Evolutionary conservation across 2,888 invertebrate species (phyloP), one percentile per base, ranked within the genome.

Genomic region (Achlya flavicornis): DNA sequence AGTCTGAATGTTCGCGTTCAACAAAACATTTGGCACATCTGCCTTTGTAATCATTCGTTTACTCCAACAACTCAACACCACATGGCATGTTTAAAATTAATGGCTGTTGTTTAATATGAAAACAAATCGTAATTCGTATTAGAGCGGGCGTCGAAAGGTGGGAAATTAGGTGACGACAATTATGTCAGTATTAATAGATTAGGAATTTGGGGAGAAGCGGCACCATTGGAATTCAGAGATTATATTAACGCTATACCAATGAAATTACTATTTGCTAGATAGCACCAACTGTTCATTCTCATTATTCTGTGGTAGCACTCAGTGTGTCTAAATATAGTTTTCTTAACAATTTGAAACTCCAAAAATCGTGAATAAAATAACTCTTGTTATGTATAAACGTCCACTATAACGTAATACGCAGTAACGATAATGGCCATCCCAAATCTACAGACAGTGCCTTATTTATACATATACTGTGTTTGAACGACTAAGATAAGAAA

Each of bases 401-500:
- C n/a, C 10, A 14, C 3, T 43, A 43, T 61, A 38, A 58, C 59
- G 46, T 61, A 62, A 74, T 63, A 64, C 48, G 57, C 62, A 63
- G 64, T 62, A 66, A 68, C 19, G 19, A 46, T 46, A 46, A n/a
- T n/a, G 5, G 46, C 59, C 48, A 33, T 43, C 63, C 57, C 16
- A 64, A 58, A 61, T 53, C 58, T 61, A 58, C 32, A 48, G 33
- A 65, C 62, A 64, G 69, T 41, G 41, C 64, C 65, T 65, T 65
- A 59, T 33, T 57, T 48, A 58, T 57, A 41, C 64, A 62, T 58
- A 64, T 62, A 61, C 62, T 62, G 32, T 57, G 61, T 61, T 41
- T 62, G 58, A 53, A 59, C 53, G 61, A 63, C 57, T 63, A 61
- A 73, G 83, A 84, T 81, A 80, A 72, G 71, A 71, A 68, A 75